Evolutionary conservation across 2,113 vertebrate species (phyloP).

Genomic region (Melanerpes aurifrons): DNA sequence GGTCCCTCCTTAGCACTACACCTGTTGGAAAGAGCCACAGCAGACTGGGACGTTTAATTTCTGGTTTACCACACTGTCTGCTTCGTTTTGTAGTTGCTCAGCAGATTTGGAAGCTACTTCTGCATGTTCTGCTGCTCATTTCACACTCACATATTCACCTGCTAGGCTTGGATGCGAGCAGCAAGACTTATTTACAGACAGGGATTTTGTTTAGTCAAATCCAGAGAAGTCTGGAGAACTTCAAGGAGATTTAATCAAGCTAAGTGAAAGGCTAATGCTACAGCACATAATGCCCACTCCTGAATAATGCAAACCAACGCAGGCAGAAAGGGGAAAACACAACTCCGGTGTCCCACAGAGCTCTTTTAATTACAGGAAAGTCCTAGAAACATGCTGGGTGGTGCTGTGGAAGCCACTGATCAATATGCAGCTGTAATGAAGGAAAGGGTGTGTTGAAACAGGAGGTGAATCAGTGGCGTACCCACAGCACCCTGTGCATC

Average conservation of each 20-base stretch:
- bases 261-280: constrained; percentile 21
- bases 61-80: constrained; percentile 17
- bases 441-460: constrained; percentile 38
- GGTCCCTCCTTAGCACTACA: background rate
- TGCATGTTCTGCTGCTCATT: constrained; percentile 26
- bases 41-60: background rate
- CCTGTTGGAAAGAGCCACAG: background rate
- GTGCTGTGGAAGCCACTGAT: constrained; percentile 39
- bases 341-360: background rate
- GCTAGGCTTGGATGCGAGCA: background rate
- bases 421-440: constrained; percentile 47
- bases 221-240: constrained; percentile 24
- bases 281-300: background rate
- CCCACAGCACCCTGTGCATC: background rate
- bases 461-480: constrained; percentile 44
- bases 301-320: constrained; percentile 45
- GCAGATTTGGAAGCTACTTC: background rate
- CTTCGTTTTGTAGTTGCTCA: background rate
- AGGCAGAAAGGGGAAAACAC: background rate
- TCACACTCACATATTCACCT: background rate
- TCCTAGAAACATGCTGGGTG: constrained; percentile 39
- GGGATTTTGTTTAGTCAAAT: constrained; percentile 61
- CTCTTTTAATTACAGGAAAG: constrained; percentile 46
- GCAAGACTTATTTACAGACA: constrained; percentile 44
- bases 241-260: constrained; percentile 47